Evolutionary conservation across 2,797 vertebrate genomes (phyloP).

Genomic region (Myripristis murdjan): DNA sequence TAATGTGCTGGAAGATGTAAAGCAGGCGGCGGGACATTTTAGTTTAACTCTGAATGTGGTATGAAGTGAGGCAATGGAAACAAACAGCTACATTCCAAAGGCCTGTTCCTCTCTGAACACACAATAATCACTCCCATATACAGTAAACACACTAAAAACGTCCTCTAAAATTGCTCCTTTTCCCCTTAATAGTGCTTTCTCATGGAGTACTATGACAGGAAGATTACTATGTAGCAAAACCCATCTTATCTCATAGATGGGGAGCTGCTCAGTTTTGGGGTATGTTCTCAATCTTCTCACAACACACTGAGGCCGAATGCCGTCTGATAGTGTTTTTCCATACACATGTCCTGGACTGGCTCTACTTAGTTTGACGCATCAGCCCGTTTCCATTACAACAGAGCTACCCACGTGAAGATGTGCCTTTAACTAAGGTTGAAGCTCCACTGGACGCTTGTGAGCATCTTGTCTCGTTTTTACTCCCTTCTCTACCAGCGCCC

Average conservation of each 20-base stretch:
- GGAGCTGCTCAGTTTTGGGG: conserved; percentile 74
- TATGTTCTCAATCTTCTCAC: conserved; percentile 85
- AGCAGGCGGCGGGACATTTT: not conserved
- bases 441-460: too few relatives aligned
- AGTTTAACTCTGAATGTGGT: conserved; percentile 5
- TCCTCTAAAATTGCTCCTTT: not conserved
- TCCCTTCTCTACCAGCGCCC: too few relatives aligned
- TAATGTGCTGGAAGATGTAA: not conserved
- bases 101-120: conserved; percentile 4
- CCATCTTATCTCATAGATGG: conserved; percentile 79
- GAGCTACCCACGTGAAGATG: too few relatives aligned
- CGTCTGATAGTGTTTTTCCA: too few relatives aligned
- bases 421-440: too few relatives aligned
- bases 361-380: too few relatives aligned
- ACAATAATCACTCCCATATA: not conserved
- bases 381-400: too few relatives aligned
- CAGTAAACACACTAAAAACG: not conserved
- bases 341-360: conserved; percentile 64
- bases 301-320: conserved; percentile 79
- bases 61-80: not conserved
- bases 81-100: not conserved
- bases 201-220: not conserved
- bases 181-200: not conserved
- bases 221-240: conserved; percentile 8
- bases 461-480: too few relatives aligned